phyloP scores from a whole-genome alignment of 1,140 invertebrate species.

The Polyergus mexicanus region DNA sequence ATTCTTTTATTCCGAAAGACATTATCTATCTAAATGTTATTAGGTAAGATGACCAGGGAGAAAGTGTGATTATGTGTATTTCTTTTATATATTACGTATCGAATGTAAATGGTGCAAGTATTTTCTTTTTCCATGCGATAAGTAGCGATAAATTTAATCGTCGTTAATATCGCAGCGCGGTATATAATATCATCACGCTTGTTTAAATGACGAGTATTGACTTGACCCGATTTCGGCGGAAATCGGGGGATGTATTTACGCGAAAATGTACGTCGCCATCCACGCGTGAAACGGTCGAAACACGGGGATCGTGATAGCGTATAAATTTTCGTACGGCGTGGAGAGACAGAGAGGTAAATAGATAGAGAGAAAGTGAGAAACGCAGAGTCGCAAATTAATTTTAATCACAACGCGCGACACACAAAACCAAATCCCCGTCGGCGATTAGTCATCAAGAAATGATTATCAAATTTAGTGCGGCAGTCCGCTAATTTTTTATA shows the following conservation, averaged over 20 bases:
- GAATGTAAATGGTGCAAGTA: neutral
- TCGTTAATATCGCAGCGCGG: constrained; percentile 1
- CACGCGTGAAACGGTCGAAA: constrained; percentile 1
- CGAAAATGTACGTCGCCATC: constrained; percentile 14
- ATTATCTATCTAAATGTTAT: neutral
- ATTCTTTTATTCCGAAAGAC: neutral
- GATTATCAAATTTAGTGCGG: neutral
- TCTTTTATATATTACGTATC: neutral
- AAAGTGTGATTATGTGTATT: neutral
- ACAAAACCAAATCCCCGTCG: too few species aligned
- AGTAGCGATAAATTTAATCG: constrained; percentile 24
- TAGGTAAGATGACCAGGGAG: neutral
- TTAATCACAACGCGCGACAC: constrained; percentile 6
- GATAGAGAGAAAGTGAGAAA: neutral
- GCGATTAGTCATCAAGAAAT: neutral
- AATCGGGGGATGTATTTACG: constrained; percentile 24
- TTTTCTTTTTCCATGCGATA: neutral
- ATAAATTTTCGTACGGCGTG: neutral
- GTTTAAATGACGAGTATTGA: constrained; percentile 56
- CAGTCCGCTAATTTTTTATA: too few species aligned
- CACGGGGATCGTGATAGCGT: neutral
- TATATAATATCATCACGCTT: constrained; percentile 12
- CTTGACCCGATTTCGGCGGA: constrained; percentile 33
- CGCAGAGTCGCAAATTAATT: constrained; percentile 23
- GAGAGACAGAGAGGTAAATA: too few species aligned